Base-by-base conservation (phyloP, 1,140 invertebrate species). In the Orchestia grillus region DNA sequence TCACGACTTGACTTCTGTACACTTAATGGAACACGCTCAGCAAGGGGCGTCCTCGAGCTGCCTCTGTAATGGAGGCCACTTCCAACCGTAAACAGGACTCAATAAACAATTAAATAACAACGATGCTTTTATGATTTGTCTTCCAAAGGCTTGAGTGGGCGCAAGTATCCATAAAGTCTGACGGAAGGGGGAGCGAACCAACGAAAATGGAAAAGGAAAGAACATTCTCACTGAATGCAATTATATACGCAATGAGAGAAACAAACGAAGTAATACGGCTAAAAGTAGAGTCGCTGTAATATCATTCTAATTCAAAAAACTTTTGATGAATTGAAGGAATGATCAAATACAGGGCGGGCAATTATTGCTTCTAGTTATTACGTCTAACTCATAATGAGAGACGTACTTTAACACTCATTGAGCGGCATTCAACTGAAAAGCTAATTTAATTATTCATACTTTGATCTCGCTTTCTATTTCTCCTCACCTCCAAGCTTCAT, bases 41-140 rank as follows among this genome's bases (percentile, higher is more conserved):
- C 62, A 3, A 8, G 36, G 36, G 28, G 62, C 62, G 62, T 77
- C 62, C 62, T 36, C 62, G 28, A 3, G 28, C 28, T 19, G 28
- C 62, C 11, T 3, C 36, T 77, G 62, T 77, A 77, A 77, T 77
- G 11, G 36, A 77, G 36, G 28, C 15, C 15, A 77, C 36, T 77
- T 77, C 11, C 1, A 77, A 77, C 28, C 62, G 36, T 77, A 77
- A 77, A 77, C 15, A 77, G 28, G 28, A 77, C 28, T 77, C 62
- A 77, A 77, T 77, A 77, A 77, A 77, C 62, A 77, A 77, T 77
- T 77, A 77, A 77, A 77, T 53, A 77, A 77, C 62, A 77, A 77
- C 36, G 62, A 53, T 77, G 11, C 36, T 77, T 77, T 77, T 23
- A 77, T 77, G 62, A 36, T 77, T 77, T 77, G 1, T 77, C 62